Conservation (phyloP, 2,113 vertebrate genomes). For the Phrynosoma platyrhinos region DNA sequence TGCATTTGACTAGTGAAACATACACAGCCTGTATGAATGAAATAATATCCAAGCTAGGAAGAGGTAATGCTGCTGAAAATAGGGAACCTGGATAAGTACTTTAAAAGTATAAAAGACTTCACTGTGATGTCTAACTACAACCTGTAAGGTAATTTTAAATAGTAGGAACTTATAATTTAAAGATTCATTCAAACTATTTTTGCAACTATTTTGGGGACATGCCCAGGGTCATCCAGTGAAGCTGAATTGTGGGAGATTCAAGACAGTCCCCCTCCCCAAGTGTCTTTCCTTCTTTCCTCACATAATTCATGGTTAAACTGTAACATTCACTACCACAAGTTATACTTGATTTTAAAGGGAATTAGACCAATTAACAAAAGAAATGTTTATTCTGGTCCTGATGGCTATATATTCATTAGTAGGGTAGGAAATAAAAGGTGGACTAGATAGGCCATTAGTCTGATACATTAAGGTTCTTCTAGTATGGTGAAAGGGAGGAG, state of each 20-base stretch:
- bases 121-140: neutral
- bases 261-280: neutral
- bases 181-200: neutral
- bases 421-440: neutral
- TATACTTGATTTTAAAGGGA: neutral
- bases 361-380: too few species aligned
- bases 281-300: too few species aligned
- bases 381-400: neutral
- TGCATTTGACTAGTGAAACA: conserved; percentile 69
- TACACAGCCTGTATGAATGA: neutral
- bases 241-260: neutral
- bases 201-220: neutral
- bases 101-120: neutral
- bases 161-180: neutral
- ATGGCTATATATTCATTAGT: neutral
- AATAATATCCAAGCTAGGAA: conserved; percentile 55
- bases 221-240: neutral
- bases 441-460: neutral
- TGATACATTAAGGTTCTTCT: neutral
- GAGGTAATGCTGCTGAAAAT: conserved; percentile 42
- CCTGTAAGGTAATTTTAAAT: neutral
- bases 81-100: conserved; percentile 45
- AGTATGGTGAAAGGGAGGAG: neutral
- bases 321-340: neutral
- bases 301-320: neutral